A percentile compares a stretch with the other conserved stretches of the same genome.
Evolutionary conservation across 2,113 vertebrate genomes (phyloP).

Genomic region (Corydoras maculifer): DNA sequence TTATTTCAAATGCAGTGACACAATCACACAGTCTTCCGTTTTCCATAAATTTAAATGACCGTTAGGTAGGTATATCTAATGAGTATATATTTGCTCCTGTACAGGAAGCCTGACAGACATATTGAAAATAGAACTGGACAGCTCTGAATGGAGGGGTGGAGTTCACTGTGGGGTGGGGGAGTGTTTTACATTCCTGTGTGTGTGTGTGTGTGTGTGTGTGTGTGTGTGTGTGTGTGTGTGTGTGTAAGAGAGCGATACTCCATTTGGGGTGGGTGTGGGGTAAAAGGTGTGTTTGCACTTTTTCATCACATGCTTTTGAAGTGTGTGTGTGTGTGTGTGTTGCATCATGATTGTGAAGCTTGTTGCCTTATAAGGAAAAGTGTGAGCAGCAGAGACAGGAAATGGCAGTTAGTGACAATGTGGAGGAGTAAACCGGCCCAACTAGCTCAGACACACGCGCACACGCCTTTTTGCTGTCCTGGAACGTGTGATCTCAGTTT

Average conservation of each 20-base stretch:
- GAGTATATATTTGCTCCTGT: background rate
- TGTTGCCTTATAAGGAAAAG: slow-evolving; percentile 42
- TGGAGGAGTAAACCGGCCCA: slow-evolving; percentile 27
- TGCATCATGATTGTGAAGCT: slow-evolving; percentile 12
- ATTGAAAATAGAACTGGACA: background rate
- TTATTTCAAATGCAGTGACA: background rate
- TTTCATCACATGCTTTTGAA: slow-evolving; percentile 23
- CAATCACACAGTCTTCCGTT: background rate
- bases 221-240: background rate
- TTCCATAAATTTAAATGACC: background rate
- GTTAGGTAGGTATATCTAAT: background rate
- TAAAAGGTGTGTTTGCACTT: slow-evolving; percentile 28
- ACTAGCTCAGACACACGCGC: slow-evolving; percentile 21
- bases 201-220: background rate
- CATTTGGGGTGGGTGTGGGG: background rate
- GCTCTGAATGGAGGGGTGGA: background rate
- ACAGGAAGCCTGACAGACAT: background rate
- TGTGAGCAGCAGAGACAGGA: slow-evolving; percentile 33
- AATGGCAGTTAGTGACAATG: slow-evolving; percentile 41
- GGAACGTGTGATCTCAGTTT: too few species aligned
- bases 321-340: slow-evolving; percentile 21
- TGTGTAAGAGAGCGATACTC: background rate
- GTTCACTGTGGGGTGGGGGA: background rate
- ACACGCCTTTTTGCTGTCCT: background rate
- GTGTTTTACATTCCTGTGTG: background rate